Base-by-base conservation (phyloP, 2,113 vertebrate species). In the Gavia stellata region DNA sequence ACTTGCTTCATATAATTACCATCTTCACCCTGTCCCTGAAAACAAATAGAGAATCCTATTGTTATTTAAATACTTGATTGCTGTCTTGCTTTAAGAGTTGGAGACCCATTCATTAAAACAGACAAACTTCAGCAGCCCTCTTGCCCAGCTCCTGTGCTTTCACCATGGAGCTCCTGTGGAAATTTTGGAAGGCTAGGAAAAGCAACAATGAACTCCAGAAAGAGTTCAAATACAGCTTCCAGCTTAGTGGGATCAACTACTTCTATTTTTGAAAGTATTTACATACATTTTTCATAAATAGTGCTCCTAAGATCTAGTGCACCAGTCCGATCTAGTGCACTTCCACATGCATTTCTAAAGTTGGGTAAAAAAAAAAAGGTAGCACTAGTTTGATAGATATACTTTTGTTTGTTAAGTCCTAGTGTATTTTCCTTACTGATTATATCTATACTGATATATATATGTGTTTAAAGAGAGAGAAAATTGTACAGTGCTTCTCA, bases 61-160 rank as follows among this genome's bases (percentile, higher is more conserved):
- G n/a, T 88, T 94, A 80, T 80, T 95, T 92, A 95, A 93, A 59
- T 75, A n/a, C 24, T 79, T 80, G 5, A 23, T 92, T 88, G 19
- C 14, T 92, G 19, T 34, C 72, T 91, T 93, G 61, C 31, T 52
- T 67, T 56, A 88, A 96, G 53, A 21, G 45, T 59, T 38, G 77
- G 25, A 50, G 25, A 74, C 7, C 12, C 24, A 33, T 29, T 75
- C 26, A 49, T 77, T 92, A 84, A 40, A 92, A 53, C 24, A 71
- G 66, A 63, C 68, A 94, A 77, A 55, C 14, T 50, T 34, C 53
- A 86, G 55, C 21, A 63, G 17, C 24, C 21, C 29, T 62, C 42
- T 91, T 81, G 19, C 45, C 25, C 25, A 45, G 40, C 34, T 82
- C 38, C 29, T 44, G 20, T 81, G 15, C 56, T 25, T 79, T 81